These are phyloP conservation scores for Xestia sexstrigata DNA, from an alignment of 2,888 invertebrate genomes.

Conservation along the genomic window DNA sequence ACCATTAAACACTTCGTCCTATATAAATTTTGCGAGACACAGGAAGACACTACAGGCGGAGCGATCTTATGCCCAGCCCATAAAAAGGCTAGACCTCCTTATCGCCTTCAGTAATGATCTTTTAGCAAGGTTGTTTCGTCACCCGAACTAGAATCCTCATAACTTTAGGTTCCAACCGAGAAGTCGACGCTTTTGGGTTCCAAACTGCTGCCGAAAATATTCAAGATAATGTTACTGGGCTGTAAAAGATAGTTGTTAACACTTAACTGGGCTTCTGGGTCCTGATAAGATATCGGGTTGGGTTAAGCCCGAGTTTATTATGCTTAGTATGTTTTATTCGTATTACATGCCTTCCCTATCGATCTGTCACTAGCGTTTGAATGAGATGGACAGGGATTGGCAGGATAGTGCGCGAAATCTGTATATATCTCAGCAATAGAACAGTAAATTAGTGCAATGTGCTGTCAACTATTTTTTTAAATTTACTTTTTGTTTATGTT, in stretches of 20 bases:
- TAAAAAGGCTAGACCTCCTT: conserved; percentile 22
- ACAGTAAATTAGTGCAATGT: conserved; percentile 29
- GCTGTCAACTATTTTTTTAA: too few species aligned
- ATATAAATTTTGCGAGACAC: conserved; percentile 9
- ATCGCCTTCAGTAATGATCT: conserved; percentile 8
- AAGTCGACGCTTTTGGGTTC: conserved; percentile 28
- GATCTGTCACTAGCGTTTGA: conserved; percentile 6
- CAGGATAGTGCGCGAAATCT: conserved; percentile 1
- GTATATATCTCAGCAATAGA: conserved; percentile 21
- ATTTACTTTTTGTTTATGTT: too few species aligned
- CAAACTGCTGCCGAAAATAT: conserved; percentile 31
- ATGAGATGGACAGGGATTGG: background rate
- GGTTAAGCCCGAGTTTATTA: conserved; percentile 16
- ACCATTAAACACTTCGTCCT: conserved; percentile 13
- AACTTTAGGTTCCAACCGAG: conserved; percentile 13
- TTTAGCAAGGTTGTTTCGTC: conserved; percentile 17
- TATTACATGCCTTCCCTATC: background rate
- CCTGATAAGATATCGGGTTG: conserved; percentile 22
- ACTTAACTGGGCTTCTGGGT: conserved; percentile 34
- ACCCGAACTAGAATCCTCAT: background rate
- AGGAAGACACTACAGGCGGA: background rate
- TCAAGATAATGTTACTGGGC: conserved; percentile 39
- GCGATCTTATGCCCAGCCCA: background rate
- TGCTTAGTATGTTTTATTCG: background rate
- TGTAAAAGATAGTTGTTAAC: conserved; percentile 47